Percentiles rank a stretch among this genome's conserved stretches.
These are phyloP conservation scores for Drosophila santomea DNA, from an alignment of 1,140 invertebrate genomes.

Conservation along the genomic window DNA sequence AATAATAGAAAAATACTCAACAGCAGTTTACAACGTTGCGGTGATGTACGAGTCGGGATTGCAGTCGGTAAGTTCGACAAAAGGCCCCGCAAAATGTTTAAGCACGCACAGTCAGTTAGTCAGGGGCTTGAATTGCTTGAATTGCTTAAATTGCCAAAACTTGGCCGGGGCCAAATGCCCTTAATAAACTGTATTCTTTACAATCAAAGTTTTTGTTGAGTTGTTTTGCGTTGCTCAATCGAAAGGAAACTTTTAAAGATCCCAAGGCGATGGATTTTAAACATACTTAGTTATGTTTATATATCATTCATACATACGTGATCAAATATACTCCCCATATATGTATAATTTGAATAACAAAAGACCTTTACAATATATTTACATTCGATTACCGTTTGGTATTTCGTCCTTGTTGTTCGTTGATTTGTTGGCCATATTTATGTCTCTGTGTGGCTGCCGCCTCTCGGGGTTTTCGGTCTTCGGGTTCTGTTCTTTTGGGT, in stretches of 20 bases:
- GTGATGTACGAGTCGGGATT: slow-evolving; percentile 65
- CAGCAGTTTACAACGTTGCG: slow-evolving; percentile 72
- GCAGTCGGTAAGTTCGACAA: slow-evolving; percentile 19
- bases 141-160: not conserved
- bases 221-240: not conserved
- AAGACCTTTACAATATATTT: not conserved
- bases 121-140: not conserved
- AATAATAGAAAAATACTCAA: slow-evolving; percentile 80
- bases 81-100: slow-evolving; percentile 24
- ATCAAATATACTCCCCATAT: not conserved
- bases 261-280: not conserved
- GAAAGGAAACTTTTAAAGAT: too few relatives aligned
- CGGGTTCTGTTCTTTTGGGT: not conserved
- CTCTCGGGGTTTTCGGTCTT: not conserved
- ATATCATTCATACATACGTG: too few relatives aligned
- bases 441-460: too few relatives aligned
- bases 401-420: not conserved
- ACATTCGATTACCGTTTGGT: not conserved
- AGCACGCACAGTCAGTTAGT: slow-evolving; percentile 47
- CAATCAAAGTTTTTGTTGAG: not conserved
- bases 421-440: slow-evolving; percentile 10
- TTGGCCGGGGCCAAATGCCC: not conserved
- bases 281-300: too few relatives aligned
- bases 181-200: not conserved
- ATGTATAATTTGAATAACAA: not conserved